Percentiles rank a stretch among this genome's conserved stretches.
Conservation (phyloP, 2,888 invertebrate genomes). For the Choreutis nemorana region DNA sequence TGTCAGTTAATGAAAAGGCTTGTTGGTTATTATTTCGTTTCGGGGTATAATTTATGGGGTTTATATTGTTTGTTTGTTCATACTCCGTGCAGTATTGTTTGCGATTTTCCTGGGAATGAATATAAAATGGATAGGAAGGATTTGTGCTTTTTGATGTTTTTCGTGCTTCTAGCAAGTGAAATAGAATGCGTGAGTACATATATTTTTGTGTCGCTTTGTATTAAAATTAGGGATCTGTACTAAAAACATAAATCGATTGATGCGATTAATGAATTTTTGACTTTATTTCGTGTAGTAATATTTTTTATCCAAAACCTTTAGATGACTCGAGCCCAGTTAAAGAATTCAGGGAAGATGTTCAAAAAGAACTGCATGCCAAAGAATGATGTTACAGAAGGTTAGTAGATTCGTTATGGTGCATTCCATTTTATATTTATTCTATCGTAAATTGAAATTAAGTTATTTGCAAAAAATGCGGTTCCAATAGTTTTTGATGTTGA, state of each 20-base stretch:
- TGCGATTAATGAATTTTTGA: too few species aligned
- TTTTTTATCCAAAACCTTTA: constrained; percentile 13
- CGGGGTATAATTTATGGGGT: too few species aligned
- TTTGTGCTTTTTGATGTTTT: constrained; percentile 21
- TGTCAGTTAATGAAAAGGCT: too few species aligned
- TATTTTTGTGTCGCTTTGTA: constrained; percentile 1
- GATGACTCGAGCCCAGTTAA: constrained; percentile 66
- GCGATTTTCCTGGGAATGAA: constrained; percentile 1
- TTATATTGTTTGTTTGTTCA: too few species aligned
- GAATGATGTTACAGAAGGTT: constrained; percentile 57
- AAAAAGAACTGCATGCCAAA: constrained; percentile 70
- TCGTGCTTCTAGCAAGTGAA: constrained; percentile 19
- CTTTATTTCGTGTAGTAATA: not conserved
- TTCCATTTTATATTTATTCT: not conserved
- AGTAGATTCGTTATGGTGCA: too few species aligned
- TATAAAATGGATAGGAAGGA: constrained; percentile 18
- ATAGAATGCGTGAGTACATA: too few species aligned
- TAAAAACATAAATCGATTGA: constrained; percentile 5
- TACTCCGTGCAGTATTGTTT: too few species aligned
- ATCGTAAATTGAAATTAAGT: not conserved
- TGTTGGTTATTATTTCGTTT: too few species aligned
- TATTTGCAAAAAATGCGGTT: constrained; percentile 17
- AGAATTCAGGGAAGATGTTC: constrained; percentile 65
- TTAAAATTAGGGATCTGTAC: not conserved
- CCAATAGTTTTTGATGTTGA: constrained; percentile 8